Base-by-base conservation (phyloP, 2,113 vertebrate species). In the Zeus faber region DNA sequence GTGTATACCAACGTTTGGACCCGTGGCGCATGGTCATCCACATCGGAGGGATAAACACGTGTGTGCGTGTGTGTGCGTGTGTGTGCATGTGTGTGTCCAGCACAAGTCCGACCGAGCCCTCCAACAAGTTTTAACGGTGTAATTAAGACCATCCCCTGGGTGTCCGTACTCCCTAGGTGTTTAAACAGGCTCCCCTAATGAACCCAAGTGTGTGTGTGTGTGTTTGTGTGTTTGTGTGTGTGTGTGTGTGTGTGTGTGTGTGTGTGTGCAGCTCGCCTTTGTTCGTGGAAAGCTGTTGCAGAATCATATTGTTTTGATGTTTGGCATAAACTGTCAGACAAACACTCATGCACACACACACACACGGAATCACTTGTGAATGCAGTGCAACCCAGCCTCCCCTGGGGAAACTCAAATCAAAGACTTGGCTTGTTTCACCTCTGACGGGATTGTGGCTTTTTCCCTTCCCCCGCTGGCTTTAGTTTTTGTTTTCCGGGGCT, bases 131-230 rank as follows among this genome's bases (percentile, higher is more conserved):
- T 67, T 73, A 68, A 54, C n/a, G 35, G 18, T 63, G 64, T 77
- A 68, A 83, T 85, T 76, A 82, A 56, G 50, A 24, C 39, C 17
- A 40, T 74, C 58, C 53, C 49, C 57, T 20, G 62, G 61, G 54
- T 33, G 41, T 40, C 27, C 24, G 37, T 17, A 17, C 54, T 62
- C 49, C 25, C 54, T 40, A 17, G 20, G 20, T 2, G 51, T 18
- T 37, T 41, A 55, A 55, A 45, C 17, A 5, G 9, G 21, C 10
- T 49, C 50, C 45, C 25, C 69, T 76, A 76, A 80, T 76, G 60
- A 78, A 68, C 33, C 13, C 11, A 9, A 37, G 33, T 4, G 33
- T n/a, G n/a, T n/a, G n/a, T n/a, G n/a, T n/a, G n/a, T n/a, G n/a
- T n/a, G n/a, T n/a, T n/a, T n/a, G n/a, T n/a, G n/a, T n/a, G n/a